phyloP scores from a whole-genome alignment of 2,113 vertebrate genomes.

The Eubucco bourcierii region DNA sequence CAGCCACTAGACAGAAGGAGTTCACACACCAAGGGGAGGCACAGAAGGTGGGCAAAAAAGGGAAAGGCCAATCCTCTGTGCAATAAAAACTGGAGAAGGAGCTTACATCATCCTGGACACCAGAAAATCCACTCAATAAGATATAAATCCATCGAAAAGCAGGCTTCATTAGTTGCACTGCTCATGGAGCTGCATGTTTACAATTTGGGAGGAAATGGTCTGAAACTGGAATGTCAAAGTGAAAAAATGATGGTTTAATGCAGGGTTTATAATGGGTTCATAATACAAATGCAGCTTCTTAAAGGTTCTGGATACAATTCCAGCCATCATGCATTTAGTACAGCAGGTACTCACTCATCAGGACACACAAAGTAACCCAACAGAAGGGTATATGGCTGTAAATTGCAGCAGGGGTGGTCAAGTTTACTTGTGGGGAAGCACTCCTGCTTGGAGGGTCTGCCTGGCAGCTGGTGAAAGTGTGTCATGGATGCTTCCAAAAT shows the following conservation, averaged over 20 bases:
- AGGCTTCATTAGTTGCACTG: neutral
- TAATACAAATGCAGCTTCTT: neutral
- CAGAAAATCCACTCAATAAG: neutral
- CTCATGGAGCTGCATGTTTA: constrained; percentile 19
- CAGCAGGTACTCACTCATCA: neutral
- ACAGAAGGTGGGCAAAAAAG: neutral
- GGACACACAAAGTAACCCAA: neutral
- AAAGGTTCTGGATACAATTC: neutral
- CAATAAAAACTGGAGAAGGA: neutral
- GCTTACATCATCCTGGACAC: neutral
- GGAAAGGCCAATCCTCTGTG: neutral
- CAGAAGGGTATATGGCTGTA: neutral
- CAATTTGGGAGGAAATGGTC: constrained; percentile 4
- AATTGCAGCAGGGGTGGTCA: neutral
- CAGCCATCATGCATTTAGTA: neutral
- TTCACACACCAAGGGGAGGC: neutral
- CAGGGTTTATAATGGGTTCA: neutral
- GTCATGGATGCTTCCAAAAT: neutral
- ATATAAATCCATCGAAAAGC: neutral
- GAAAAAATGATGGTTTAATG: neutral
- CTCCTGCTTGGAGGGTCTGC: neutral
- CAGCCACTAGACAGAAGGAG: neutral
- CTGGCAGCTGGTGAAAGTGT: neutral
- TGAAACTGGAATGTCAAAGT: neutral
- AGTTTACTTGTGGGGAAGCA: neutral